Percentiles rank a stretch among this genome's conserved stretches.
These are phyloP conservation scores for Phocoena phocoena DNA, from an alignment of 2,113 vertebrate genomes.

Conservation along the genomic window DNA sequence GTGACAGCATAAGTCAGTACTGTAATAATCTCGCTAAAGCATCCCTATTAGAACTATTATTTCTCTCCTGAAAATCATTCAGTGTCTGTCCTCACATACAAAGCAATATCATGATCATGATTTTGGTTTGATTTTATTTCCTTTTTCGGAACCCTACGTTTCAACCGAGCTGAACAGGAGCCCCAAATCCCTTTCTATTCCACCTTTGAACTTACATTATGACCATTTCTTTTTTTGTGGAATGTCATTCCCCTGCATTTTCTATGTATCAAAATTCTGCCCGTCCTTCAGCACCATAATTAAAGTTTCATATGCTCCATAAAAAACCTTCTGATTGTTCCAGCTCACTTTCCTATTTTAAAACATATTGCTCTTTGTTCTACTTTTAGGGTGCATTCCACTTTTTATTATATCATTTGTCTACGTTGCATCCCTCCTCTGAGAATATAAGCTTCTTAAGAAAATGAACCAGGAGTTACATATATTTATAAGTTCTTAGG, in stretches of 20 bases:
- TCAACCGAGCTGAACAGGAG: background rate
- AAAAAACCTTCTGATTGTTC: background rate
- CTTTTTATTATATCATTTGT: conserved; percentile 45
- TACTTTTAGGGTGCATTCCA: background rate
- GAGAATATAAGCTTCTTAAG: background rate
- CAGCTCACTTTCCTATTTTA: background rate
- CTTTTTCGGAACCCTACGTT: background rate
- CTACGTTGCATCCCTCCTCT: background rate
- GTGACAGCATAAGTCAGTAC: background rate
- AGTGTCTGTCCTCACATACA: background rate
- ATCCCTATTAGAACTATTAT: background rate
- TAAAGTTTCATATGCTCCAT: conserved; percentile 18
- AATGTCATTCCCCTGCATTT: background rate
- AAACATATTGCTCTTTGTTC: background rate
- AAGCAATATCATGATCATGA: background rate
- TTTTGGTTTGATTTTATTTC: background rate
- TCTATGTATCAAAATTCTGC: background rate
- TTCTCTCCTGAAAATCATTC: background rate
- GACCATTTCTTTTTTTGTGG: background rate
- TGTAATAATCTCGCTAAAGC: background rate
- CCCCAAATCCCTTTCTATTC: background rate
- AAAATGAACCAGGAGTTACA: background rate
- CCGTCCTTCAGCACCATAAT: background rate
- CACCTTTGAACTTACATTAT: background rate
- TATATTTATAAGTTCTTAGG: background rate